Evolutionary conservation across 1,140 invertebrate genomes (phyloP), one percentile per base, ranked within the genome.

Genomic region (Thaumatotibia leucotreta): DNA sequence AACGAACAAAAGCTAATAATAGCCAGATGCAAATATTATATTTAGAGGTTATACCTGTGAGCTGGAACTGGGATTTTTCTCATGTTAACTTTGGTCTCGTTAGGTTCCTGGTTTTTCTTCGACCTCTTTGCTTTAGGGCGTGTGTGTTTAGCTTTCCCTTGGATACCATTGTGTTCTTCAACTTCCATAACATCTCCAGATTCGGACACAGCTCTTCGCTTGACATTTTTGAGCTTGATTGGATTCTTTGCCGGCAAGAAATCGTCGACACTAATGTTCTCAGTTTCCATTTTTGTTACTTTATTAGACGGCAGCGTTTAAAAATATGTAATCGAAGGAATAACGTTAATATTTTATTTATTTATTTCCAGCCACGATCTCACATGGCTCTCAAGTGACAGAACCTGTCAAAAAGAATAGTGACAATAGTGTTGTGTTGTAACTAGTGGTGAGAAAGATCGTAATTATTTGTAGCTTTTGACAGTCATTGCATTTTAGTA

Each of bases 61-160:
- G 93, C 89, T 17, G 94, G 94, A 8, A 95, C 93, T 4, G 93
- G 79, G 45, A 94, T 89, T 91, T 95, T 94, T 77, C 94, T 91
- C 86, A 94, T 91, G 73, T 93, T 91, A 10, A 84, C 91, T 86
- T 91, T 94, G 78, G 80, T 92, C 91, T 89, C 91, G 74, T 90
- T 93, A 61, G 92, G 92, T 87, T 92, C 92, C 65, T 75, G 78
- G 74, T 77, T 84, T 58, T 80, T 93, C 74, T 92, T 94, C 5
- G 78, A 65, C 65, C 84, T 91, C 76, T 95, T 95, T 0, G 87
- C 68, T 68, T 83, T 84, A 20, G 87, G 70, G 61, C 91, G 85
- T 50, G 52, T 73, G 68, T 76, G 78, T 84, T 92, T 93, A 29
- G 85, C 63, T 68, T 89, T 93, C 32, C 93, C 94, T 85, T 95